Conservation (phyloP, 2,797 vertebrate genomes). For the Clamator glandarius region DNA sequence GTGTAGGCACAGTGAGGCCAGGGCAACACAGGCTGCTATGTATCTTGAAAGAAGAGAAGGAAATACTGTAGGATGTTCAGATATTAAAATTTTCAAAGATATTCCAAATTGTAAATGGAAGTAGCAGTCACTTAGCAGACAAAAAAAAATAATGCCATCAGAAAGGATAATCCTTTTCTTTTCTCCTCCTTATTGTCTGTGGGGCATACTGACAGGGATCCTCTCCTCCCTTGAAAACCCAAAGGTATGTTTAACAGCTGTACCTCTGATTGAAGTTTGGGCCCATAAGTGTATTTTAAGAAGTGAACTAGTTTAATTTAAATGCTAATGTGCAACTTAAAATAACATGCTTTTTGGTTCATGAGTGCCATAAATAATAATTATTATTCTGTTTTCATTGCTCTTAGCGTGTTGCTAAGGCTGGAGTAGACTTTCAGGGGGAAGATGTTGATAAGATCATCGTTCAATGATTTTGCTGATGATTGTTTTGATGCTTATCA, state of each 20-base stretch:
- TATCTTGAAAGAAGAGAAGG: neutral
- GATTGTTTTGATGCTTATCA: neutral
- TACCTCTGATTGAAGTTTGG: neutral
- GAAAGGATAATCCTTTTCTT: neutral
- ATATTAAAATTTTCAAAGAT: neutral
- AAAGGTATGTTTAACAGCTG: neutral
- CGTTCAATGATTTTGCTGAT: neutral
- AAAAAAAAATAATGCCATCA: neutral
- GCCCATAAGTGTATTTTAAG: neutral
- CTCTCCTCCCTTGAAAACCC: neutral
- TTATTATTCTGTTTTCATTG: neutral
- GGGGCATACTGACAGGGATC: neutral
- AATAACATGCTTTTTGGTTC: neutral
- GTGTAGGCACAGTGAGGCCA: rapidly evolving
- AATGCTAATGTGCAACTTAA: neutral
- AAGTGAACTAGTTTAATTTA: constrained; percentile 15
- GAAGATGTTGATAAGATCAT: neutral
- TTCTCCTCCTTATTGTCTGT: neutral
- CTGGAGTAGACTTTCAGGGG: neutral
- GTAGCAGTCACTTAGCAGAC: neutral
- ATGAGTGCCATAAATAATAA: neutral
- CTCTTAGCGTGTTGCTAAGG: neutral
- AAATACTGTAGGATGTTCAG: neutral
- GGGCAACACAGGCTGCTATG: neutral
- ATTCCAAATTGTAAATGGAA: neutral